Conservation (phyloP, 1,140 invertebrate genomes). For the Camponotus vicinus region DNA sequence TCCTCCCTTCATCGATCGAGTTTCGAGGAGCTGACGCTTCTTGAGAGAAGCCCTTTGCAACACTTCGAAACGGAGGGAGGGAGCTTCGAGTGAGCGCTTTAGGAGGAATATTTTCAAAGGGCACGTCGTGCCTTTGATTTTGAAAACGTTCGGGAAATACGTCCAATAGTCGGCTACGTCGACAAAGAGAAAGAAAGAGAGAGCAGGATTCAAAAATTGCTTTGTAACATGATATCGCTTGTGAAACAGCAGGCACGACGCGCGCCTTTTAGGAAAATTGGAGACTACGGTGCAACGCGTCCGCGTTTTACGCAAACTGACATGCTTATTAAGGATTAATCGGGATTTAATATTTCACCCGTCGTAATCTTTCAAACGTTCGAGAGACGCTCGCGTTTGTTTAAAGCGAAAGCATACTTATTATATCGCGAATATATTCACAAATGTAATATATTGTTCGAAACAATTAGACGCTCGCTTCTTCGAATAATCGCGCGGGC, state of each 20-base stretch:
- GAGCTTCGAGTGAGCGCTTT: constrained; percentile 41
- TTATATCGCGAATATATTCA: neutral
- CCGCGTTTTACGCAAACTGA: constrained; percentile 41
- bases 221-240: constrained; percentile 61
- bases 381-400: neutral
- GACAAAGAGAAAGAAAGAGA: neutral
- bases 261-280: constrained; percentile 47
- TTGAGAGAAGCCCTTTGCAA: constrained; percentile 44
- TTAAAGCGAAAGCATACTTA: neutral
- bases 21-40: constrained; percentile 28
- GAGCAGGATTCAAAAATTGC: constrained; percentile 39
- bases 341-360: constrained; percentile 6
- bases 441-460: neutral
- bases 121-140: constrained; percentile 36
- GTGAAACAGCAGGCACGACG: constrained; percentile 12
- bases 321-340: constrained; percentile 49
- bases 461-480: constrained; percentile 8
- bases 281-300: constrained; percentile 16
- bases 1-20: constrained; percentile 28
- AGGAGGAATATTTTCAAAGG: constrained; percentile 42
- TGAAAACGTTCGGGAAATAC: constrained; percentile 48
- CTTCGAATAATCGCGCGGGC: neutral
- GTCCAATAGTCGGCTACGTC: constrained; percentile 15
- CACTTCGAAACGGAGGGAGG: neutral
- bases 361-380: neutral